Evolutionary conservation across 1,140 invertebrate genomes (phyloP).

Genomic region (Araneus ventricosus): DNA sequence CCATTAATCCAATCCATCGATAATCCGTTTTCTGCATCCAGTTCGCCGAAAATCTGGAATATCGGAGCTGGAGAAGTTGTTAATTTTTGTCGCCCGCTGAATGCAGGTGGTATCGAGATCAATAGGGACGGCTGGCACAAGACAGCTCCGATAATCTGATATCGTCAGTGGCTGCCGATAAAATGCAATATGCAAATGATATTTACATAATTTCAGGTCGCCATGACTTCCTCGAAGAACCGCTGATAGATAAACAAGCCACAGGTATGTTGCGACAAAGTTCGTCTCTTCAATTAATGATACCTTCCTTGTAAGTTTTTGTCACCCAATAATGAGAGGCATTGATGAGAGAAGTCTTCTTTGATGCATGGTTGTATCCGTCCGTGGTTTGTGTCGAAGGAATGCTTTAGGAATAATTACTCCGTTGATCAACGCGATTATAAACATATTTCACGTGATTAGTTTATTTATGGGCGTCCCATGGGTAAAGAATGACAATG

Average conservation of each 20-base stretch:
- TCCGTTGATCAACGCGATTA: too few relatives aligned
- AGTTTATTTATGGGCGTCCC: too few relatives aligned
- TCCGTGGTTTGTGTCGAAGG: too few relatives aligned
- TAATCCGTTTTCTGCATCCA: conserved; percentile 28
- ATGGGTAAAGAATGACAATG: too few relatives aligned
- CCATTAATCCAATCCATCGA: conserved; percentile 55
- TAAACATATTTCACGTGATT: too few relatives aligned
- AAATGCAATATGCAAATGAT: background rate
- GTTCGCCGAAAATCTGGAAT: conserved; percentile 34
- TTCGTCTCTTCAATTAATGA: background rate
- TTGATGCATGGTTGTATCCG: background rate
- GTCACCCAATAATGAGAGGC: background rate
- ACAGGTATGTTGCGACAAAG: background rate
- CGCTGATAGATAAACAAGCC: background rate
- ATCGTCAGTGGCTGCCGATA: conserved; percentile 65
- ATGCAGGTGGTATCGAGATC: conserved; percentile 34
- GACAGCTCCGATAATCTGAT: conserved; percentile 52
- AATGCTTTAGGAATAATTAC: too few relatives aligned
- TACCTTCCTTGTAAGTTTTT: background rate
- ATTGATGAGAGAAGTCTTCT: background rate
- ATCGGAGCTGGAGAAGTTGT: conserved; percentile 12
- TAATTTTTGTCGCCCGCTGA: conserved; percentile 36
- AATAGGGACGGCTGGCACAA: background rate
- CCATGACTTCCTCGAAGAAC: background rate
- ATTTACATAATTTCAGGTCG: conserved; percentile 32